Percentiles rank a stretch among this genome's conserved stretches.
Conservation (phyloP, 2,113 vertebrate genomes). For the Aix galericulata region DNA sequence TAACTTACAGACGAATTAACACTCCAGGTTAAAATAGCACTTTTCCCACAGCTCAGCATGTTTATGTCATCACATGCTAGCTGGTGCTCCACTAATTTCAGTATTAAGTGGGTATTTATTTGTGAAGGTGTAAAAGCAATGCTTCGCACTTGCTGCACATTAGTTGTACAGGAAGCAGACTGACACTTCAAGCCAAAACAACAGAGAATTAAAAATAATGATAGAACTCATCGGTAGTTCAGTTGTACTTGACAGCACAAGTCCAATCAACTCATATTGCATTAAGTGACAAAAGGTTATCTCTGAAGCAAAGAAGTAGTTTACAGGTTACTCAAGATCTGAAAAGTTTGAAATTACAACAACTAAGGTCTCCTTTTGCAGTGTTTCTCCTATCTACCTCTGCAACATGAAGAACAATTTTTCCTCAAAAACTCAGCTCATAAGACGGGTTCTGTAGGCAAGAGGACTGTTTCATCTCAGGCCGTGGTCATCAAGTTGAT, state of each 20-base stretch:
- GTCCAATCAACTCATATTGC: background rate
- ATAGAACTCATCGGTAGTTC: background rate
- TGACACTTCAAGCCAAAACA: background rate
- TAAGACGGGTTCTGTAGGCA: background rate
- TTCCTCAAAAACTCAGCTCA: background rate
- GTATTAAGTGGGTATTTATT: background rate
- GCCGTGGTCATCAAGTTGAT: background rate
- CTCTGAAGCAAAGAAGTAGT: background rate
- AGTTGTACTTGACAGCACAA: background rate
- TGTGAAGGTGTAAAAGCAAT: background rate
- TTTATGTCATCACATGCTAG: background rate
- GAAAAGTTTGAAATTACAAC: background rate
- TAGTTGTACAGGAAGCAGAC: background rate
- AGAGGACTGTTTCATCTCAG: fast-evolving
- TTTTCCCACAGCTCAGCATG: background rate
- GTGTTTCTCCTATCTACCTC: background rate
- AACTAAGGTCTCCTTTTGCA: background rate
- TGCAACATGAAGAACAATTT: background rate
- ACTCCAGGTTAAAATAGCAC: background rate
- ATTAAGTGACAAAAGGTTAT: background rate
- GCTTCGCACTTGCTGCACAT: background rate
- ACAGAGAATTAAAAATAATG: background rate
- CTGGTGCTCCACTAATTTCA: fast-evolving
- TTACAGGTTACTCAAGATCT: fast-evolving
- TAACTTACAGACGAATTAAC: background rate